A percentile compares a stretch with the other conserved stretches of the same genome.
phyloP scores from a whole-genome alignment of 2,797 vertebrate species.

The Phrynocephalus vlangalii region DNA sequence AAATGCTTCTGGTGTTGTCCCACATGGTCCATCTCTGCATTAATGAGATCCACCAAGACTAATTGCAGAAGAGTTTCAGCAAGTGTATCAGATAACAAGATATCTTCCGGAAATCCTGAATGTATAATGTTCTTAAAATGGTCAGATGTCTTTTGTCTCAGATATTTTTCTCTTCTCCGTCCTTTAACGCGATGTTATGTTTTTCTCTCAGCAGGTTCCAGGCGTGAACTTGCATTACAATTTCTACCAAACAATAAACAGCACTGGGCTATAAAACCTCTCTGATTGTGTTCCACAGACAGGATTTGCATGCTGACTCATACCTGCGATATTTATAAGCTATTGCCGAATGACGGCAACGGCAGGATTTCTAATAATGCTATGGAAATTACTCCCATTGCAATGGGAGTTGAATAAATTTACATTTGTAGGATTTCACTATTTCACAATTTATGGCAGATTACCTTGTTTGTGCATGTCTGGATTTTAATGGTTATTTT shows the following conservation, averaged over 20 bases:
- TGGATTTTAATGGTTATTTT: conserved; percentile 81
- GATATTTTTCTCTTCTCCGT: conserved; percentile 19
- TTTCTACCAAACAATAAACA: conserved; percentile 82
- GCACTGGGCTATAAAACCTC: conserved; percentile 81
- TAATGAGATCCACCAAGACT: conserved; percentile 41
- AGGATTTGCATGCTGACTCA: conserved; percentile 85
- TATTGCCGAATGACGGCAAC: conserved; percentile 73
- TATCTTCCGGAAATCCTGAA: conserved; percentile 45
- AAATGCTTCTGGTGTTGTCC: not conserved
- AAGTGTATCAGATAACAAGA: conserved; percentile 42
- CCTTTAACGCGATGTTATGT: conserved; percentile 71
- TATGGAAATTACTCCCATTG: conserved; percentile 81
- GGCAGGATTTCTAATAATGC: conserved; percentile 82
- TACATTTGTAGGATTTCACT: conserved; percentile 81
- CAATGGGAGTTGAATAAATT: conserved; percentile 82
- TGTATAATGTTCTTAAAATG: conserved; percentile 50
- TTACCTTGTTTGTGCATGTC: conserved; percentile 86
- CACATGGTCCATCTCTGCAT: not conserved
- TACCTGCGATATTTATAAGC: conserved; percentile 82
- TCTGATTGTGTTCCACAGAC: conserved; percentile 79
- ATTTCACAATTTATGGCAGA: conserved; percentile 84
- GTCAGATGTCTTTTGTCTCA: conserved; percentile 35
- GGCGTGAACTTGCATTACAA: conserved; percentile 79
- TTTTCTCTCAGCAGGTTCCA: conserved; percentile 78
- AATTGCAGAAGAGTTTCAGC: conserved; percentile 41